Base-by-base conservation (phyloP, 2,888 invertebrate species). In the Hesperia comma region DNA sequence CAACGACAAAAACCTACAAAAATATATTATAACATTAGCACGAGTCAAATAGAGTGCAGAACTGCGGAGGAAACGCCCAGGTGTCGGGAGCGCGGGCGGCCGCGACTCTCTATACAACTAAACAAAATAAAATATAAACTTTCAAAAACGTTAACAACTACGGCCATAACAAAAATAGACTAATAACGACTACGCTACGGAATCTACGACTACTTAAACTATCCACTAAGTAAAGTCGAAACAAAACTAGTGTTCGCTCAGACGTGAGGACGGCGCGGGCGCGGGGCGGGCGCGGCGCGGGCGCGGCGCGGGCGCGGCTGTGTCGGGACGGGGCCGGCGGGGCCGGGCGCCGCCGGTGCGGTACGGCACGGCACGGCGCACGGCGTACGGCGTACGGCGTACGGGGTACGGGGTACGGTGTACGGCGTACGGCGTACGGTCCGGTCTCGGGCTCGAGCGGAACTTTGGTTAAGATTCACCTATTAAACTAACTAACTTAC, bases 1-100 rank as follows among this genome's bases (percentile, higher is more conserved):
- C 90, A 92, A 92, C 90, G 91, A 90, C 89, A 91, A 91, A 90
- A 88, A 86, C 82, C 92, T 92, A 92, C 90, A 92, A 92, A 92
- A 91, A 92, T 92, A 92, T 91, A 89, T 88, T 84, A 85, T 88
- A 90, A 90, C 84, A 88, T 85, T 87, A 89, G 90, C 91, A 87
- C 89, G 87, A 88, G 87, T 90, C 83, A 84, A 84, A 79, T 80
- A 85, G 81, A 84, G 84, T 84, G 84, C 54, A 54, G 17, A 43
- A 53, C 40, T 61, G 61, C 80, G 79, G 84, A 79, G 81, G 79
- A 79, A 73, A 79, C 80, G 83, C 82, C 81, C 71, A 68, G 72
- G 58, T 68, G 73, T 68, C 69, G 71, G 69, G 71, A 71, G 74
- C 76, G 77, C 71, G 73, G 73, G 85, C 85, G 26, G 26, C 26